phyloP scores from a whole-genome alignment of 2,797 vertebrate genomes.

The Pangasius djambal region DNA sequence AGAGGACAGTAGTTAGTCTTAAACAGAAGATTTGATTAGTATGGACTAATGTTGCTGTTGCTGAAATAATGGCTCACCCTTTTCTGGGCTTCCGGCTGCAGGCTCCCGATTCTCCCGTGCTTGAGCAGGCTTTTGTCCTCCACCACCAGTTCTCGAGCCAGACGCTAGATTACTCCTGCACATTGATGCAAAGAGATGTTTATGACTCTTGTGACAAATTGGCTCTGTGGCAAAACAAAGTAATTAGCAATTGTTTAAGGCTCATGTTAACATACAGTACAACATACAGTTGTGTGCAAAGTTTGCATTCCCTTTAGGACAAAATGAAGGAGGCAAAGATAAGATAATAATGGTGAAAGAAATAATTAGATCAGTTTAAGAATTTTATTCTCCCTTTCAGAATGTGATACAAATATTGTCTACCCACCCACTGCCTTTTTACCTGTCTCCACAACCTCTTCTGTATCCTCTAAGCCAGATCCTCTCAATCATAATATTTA shows the following conservation, averaged over 20 bases:
- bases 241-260: neutral
- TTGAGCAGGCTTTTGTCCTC: constrained; percentile 77
- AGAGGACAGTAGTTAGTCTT: neutral
- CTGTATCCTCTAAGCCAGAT: neutral
- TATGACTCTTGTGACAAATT: neutral
- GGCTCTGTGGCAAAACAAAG: neutral
- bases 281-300: neutral
- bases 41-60: neutral
- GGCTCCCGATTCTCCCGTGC: constrained; percentile 66
- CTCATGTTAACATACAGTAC: neutral
- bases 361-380: neutral
- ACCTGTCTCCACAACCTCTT: neutral
- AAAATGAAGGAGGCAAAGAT: neutral
- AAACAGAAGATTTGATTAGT: neutral
- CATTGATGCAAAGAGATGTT: neutral
- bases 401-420: neutral
- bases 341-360: neutral
- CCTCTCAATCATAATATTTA: neutral
- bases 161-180: constrained; percentile 88
- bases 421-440: neutral
- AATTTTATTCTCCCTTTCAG: neutral
- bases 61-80: constrained; percentile 73
- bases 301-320: neutral
- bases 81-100: constrained; percentile 65
- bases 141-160: constrained; percentile 82